Conservation (phyloP, 2,797 vertebrate species). For the Phylloscopus collybita region DNA sequence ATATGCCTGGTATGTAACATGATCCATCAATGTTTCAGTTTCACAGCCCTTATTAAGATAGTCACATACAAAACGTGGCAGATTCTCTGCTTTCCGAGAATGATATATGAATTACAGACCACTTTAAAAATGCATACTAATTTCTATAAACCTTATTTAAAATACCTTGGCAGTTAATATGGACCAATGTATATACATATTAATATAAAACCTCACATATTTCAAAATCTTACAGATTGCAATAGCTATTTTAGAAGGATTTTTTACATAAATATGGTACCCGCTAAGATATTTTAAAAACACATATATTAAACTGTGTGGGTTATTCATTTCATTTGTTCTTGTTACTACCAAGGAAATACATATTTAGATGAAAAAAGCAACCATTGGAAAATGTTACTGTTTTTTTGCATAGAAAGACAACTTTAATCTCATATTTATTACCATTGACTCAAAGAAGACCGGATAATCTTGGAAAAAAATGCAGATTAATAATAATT, state of each 20-base stretch:
- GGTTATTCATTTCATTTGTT: not conserved
- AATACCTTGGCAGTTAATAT: not conserved
- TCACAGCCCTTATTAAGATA: not conserved
- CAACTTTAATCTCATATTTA: not conserved
- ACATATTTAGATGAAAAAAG: not conserved
- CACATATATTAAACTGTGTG: not conserved
- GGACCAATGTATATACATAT: not conserved
- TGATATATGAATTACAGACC: not conserved
- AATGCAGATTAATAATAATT: not conserved
- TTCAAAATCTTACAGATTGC: not conserved
- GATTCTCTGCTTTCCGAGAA: not conserved
- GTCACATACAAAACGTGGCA: not conserved
- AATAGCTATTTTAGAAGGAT: not conserved
- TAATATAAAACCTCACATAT: not conserved
- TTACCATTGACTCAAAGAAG: not conserved
- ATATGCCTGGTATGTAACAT: not conserved
- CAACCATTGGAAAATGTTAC: not conserved
- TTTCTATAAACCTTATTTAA: not conserved
- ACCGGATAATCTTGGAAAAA: not conserved
- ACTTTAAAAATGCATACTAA: not conserved
- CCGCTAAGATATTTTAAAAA: not conserved
- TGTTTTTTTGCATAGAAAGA: not conserved
- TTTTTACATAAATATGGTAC: not conserved
- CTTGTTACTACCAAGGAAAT: not conserved
- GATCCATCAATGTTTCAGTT: slow-evolving; percentile 26